Conservation (phyloP, 2,797 vertebrate genomes). For the Champsocephalus gunnari region DNA sequence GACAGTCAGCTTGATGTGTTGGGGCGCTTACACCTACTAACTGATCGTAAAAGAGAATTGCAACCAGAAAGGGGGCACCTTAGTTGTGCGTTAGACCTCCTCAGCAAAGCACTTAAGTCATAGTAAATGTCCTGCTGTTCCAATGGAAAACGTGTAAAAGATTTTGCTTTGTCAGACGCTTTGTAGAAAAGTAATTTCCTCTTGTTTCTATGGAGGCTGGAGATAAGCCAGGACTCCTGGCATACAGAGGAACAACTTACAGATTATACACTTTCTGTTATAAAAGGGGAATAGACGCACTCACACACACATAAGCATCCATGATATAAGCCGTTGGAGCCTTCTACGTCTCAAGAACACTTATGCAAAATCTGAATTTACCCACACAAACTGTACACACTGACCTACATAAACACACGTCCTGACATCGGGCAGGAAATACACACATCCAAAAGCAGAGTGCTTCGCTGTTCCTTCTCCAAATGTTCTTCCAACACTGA, state of each 20-base stretch:
- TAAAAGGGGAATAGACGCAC: conserved; percentile 30
- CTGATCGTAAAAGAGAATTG: conserved; percentile 57
- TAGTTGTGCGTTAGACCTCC: conserved; percentile 36
- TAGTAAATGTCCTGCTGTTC: conserved; percentile 59
- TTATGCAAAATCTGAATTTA: conserved; percentile 25
- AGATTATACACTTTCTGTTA: conserved; percentile 48
- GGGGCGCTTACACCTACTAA: conserved; percentile 6
- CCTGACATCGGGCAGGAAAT: not conserved
- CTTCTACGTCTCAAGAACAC: conserved; percentile 9
- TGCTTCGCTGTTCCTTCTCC: not conserved
- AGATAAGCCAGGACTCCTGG: conserved; percentile 60
- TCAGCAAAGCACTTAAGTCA: conserved; percentile 57
- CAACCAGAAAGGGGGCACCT: conserved; percentile 44
- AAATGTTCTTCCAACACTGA: conserved; percentile 14
- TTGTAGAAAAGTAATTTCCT: conserved; percentile 73
- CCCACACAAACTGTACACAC: not conserved
- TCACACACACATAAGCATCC: not conserved
- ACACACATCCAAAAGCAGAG: not conserved
- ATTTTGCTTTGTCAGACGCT: conserved; percentile 72
- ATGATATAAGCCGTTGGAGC: conserved; percentile 4
- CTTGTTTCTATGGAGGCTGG: conserved; percentile 64
- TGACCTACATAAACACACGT: conserved; percentile 17
- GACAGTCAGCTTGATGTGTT: conserved; percentile 14
- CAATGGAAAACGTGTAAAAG: conserved; percentile 64
- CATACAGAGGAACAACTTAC: conserved; percentile 46